These are phyloP conservation scores for Ianthella basta DNA, from an alignment of 37 sponge, comb jelly and placozoan genomes.

Conservation along the genomic window DNA sequence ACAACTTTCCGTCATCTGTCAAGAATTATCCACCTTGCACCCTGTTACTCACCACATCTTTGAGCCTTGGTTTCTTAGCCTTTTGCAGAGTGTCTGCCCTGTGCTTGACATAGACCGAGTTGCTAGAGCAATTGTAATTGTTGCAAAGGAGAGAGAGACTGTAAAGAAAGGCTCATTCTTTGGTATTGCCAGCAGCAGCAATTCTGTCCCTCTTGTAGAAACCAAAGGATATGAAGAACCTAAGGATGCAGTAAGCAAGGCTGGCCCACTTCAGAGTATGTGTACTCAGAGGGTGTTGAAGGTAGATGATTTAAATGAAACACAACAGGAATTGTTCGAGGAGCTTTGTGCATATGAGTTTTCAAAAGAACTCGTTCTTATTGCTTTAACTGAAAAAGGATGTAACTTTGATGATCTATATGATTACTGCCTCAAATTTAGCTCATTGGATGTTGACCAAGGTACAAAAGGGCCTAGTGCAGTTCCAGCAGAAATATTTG, in stretches of 20 bases:
- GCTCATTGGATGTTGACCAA: not conserved
- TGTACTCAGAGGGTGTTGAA: not conserved
- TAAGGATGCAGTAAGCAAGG: too few species aligned
- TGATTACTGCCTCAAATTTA: not conserved
- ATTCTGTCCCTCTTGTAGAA: too few species aligned
- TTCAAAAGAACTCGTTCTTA: not conserved
- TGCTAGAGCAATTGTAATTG: too few species aligned
- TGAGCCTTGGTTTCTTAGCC: constrained; percentile 1
- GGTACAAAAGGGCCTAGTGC: not conserved
- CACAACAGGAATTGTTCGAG: not conserved
- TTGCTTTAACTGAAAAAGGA: not conserved
- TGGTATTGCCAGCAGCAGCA: too few species aligned
- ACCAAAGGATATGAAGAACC: too few species aligned
- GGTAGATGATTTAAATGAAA: not conserved
- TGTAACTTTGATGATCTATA: not conserved
- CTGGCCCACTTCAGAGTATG: too few species aligned
- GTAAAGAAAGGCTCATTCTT: too few species aligned
- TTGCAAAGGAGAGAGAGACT: too few species aligned
- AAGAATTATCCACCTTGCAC: constrained; percentile 35
- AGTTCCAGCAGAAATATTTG: too few species aligned
- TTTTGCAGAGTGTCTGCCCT: not conserved
- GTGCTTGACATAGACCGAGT: too few species aligned
- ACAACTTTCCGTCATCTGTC: constrained; percentile 53
- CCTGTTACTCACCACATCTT: not conserved
- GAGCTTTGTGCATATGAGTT: not conserved